Evolutionary conservation across 2,113 vertebrate genomes (phyloP).

Genomic region (Vulpes ferrilata): DNA sequence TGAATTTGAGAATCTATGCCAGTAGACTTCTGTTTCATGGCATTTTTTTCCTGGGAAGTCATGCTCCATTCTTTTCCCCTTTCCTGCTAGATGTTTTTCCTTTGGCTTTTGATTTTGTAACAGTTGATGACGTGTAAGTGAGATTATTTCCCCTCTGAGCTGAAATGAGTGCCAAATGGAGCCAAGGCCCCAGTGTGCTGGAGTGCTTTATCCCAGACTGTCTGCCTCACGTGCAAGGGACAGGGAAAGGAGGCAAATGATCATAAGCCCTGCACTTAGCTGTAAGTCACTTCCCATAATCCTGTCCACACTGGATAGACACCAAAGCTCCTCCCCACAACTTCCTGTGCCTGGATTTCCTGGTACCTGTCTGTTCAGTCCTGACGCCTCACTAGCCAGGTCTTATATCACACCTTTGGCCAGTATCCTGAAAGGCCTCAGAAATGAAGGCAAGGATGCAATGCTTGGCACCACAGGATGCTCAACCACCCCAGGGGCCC

Average conservation of each 20-base stretch:
- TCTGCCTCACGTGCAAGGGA: background rate
- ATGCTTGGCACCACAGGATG: background rate
- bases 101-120: background rate
- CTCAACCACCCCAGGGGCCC: background rate
- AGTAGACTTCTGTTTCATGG: background rate
- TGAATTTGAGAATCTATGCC: slow-evolving; percentile 17
- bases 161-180: background rate
- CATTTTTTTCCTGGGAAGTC: background rate
- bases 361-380: background rate
- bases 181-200: background rate
- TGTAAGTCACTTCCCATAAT: background rate
- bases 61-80: background rate
- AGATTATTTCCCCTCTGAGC: background rate
- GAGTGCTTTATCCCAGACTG: background rate
- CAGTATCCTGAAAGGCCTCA: background rate
- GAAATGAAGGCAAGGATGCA: background rate
- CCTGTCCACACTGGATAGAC: background rate
- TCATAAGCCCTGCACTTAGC: background rate
- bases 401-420: background rate
- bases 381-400: background rate
- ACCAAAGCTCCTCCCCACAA: background rate
- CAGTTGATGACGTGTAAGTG: background rate
- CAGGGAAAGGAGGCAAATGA: background rate
- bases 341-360: background rate
- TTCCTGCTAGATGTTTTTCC: background rate